Base-by-base conservation (phyloP, 2,888 invertebrate species). In the Callinectes sapidus region DNA sequence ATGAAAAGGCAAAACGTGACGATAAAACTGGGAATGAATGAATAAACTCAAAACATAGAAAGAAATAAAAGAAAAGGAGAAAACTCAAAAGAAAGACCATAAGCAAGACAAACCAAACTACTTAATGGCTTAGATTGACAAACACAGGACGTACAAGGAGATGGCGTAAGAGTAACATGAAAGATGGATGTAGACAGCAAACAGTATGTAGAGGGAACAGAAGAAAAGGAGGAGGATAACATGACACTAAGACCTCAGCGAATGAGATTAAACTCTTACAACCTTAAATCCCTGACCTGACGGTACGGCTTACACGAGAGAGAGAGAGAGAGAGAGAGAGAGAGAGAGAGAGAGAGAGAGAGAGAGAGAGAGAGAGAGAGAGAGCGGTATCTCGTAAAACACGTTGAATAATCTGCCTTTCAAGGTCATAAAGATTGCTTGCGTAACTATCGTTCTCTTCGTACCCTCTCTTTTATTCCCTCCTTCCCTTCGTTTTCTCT, bases 261-360 rank as follows among this genome's bases (percentile, higher is more conserved):
- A 81, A 81, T 35, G 35, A 28, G 81, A 81, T 81, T 81, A 81
- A 81, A 81, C 14, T 81, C 81, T 81, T 81, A 81, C 81, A 81
- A 81, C 81, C 81, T 81, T 81, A 81, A 81, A 81, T 16, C 71
- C 81, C 35, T 81, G 81, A 16, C 81, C 81, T 81, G 81, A 81
- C 81, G 81, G 35, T 32, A 14, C 32, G 16, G 23, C 35, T 81
- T 32, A 35, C 10, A 16, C 35, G 81, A 81, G 35, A 81, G 81
- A 81, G 81, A 81, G 81, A 81, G 81, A 81, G 81, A 81, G 81
- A 81, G 81, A 81, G 81, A 81, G 81, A 81, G 81, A 81, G 81
- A 81, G 81, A 81, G 81, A 81, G 81, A 32, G 81, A 81, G 81
- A 32, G 81, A 81, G 81, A 16, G 81, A 16, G 81, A 35, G 81